These are phyloP conservation scores for Hemithea aestivaria DNA, from an alignment of 2,888 invertebrate species.

Conservation along the genomic window DNA sequence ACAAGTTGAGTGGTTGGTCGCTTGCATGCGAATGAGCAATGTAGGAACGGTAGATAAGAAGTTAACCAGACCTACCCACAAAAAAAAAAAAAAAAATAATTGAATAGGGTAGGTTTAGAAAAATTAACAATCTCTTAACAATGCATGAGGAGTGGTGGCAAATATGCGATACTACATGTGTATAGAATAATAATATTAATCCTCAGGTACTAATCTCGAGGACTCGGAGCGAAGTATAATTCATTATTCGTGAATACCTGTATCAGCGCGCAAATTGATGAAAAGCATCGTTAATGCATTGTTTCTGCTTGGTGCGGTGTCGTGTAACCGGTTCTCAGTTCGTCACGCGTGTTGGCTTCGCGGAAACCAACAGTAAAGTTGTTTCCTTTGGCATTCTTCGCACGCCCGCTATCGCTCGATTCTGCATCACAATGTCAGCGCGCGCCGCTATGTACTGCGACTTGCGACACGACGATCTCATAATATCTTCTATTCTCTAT, in stretches of 20 bases:
- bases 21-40: too few relatives aligned
- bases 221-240: too few relatives aligned
- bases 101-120: too few relatives aligned
- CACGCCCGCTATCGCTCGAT: conserved; percentile 49
- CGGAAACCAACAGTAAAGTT: conserved; percentile 69
- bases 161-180: too few relatives aligned
- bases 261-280: conserved; percentile 53
- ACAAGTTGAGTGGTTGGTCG: too few relatives aligned
- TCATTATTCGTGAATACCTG: conserved; percentile 43
- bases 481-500: conserved; percentile 52
- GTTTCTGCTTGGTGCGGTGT: conserved; percentile 64
- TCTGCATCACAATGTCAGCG: conserved; percentile 41
- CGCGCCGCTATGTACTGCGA: conserved; percentile 18
- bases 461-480: conserved; percentile 38
- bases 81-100: too few relatives aligned
- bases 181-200: too few relatives aligned
- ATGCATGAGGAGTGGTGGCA: too few relatives aligned
- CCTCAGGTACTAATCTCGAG: too few relatives aligned
- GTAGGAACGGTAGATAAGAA: too few relatives aligned
- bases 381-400: conserved; percentile 68
- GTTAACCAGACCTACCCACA: too few relatives aligned
- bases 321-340: conserved; percentile 63
- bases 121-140: too few relatives aligned
- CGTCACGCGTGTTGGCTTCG: conserved; percentile 66
- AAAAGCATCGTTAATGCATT: conserved; percentile 62